Evolutionary conservation across 2,888 invertebrate species (phyloP), one percentile per base, ranked within the genome.

Genomic region (Ectropis crepuscularia): DNA sequence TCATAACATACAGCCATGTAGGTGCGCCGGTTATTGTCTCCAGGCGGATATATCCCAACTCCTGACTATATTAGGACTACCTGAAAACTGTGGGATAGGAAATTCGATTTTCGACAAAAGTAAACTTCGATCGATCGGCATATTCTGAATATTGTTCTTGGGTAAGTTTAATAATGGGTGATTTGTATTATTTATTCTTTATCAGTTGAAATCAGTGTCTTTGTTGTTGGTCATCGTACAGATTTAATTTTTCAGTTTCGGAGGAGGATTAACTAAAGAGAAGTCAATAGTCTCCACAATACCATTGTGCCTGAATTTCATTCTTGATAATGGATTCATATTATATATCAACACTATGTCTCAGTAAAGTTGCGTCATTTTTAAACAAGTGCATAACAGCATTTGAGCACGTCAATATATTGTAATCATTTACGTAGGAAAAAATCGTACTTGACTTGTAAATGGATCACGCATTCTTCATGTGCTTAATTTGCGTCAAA

Each of bases 1-100:
- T 85, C 85, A 85, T 79, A 77, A 71, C 74, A 78, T 76, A 77
- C 73, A 77, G 72, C 67, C 70, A 65, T 75, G 74, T 79, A 86
- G 87, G 87, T 80, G 87, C 75, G 87, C 80, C 84, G 70, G 65
- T 77, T 83, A 86, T 87, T 87, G 87, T 88, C 82, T 83, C 84
- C 80, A 82, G 73, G 81, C 83, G 86, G 85, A 86, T 83, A 82
- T 84, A 74, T 75, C 75, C 73, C 69, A 74, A 76, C 76, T 55
- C 65, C 58, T 78, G 73, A 74, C 75, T 68, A 75, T 69, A 65
- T 76, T 70, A 67, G 71, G 73, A 75, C 72, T 72, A 71, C 65
- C 67, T 57, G 60, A 72, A 68, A 71, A 66, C 11, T 37, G 12
- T 7, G n/a, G 43, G 6, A 49, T 41, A 36, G n/a, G 58, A 62